Conservation (phyloP, 2,113 vertebrate genomes). For the Anas platyrhynchos region DNA sequence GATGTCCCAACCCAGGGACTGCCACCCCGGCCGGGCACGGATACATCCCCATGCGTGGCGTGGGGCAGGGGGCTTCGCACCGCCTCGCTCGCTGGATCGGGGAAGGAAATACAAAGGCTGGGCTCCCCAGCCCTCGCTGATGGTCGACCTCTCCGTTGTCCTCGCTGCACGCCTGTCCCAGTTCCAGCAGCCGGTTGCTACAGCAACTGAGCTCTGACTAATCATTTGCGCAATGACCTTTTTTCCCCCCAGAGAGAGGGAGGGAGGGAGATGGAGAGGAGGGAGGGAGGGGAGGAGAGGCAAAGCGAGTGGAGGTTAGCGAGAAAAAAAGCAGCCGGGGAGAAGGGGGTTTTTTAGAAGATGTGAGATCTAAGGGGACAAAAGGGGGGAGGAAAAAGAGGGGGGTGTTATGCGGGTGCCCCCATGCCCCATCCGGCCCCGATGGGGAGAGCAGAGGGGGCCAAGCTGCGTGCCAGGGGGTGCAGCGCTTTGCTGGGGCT, state of each 20-base stretch:
- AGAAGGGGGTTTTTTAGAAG: conserved; percentile 40
- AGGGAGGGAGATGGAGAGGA: conserved; percentile 71
- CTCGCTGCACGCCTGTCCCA: conserved; percentile 89
- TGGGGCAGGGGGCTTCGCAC: conserved; percentile 45
- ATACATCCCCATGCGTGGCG: not conserved
- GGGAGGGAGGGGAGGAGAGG: conserved; percentile 65
- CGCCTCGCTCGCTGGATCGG: conserved; percentile 53
- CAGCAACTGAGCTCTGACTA: conserved; percentile 94
- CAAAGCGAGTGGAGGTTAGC: conserved; percentile 70
- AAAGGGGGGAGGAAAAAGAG: too few relatives aligned
- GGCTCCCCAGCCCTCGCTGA: conserved; percentile 83
- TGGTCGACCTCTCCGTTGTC: conserved; percentile 91
- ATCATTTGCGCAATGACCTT: conserved; percentile 96
- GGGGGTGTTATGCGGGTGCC: not conserved
- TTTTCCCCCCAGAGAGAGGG: conserved; percentile 89
- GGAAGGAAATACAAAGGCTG: conserved; percentile 76
- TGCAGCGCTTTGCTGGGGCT: not conserved
- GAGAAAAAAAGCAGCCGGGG: conserved; percentile 69
- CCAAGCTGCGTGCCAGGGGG: not conserved
- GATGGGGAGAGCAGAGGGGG: not conserved
- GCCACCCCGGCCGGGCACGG: not conserved
- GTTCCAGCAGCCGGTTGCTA: conserved; percentile 89
- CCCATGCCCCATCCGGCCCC: not conserved
- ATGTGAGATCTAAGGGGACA: not conserved
- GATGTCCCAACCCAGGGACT: too few relatives aligned